Base-by-base conservation (phyloP, 2,888 invertebrate species). In the Apodemia zela region DNA sequence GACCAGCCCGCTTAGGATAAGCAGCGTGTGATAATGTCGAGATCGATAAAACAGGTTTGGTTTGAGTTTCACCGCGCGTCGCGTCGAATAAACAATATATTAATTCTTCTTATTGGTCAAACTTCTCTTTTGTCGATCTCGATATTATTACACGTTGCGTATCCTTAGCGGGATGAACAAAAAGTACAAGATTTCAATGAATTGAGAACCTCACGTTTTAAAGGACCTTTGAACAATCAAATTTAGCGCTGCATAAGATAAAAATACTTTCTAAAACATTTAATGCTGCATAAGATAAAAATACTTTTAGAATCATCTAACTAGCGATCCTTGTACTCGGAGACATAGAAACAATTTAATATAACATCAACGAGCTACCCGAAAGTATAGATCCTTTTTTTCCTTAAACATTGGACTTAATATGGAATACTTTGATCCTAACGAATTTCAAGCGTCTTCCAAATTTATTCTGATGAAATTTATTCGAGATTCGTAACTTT, bases 381-480 rank as follows among this genome's bases (percentile, higher is more conserved):
- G n/a, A 17, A 47, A 47, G 45, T 47, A 47, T 17, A 17, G 45
- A 47, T 47, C 45, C 45, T 15, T 47, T 47, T 54, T 57, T 57
- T 25, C 54, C n/a, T 57, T 15, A 29, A 57, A 54, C 21, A 25
- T 25, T 17, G 15, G 54, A 51, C 51, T 21, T 49, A 49, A 49
- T 18, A 49, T 21, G 54, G 15, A 25, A 25, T 54, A 54, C 54
- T 54, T 54, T 54, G 21, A 54, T 54, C 21, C 54, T 54, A 54
- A 54, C 54, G 54, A 54, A 54, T 54, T 54, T 54, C 54, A 21
- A 49, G 21, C 45, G 45, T 45, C 54, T 54, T 25, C 54, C 54
- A 54, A 54, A 54, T 21, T 54, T 54, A 54, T 54, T 25, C 54
- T 54, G 54, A 54, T 54, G 25, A 25, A 54, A 54, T 21, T 21